A percentile compares a stretch with the other conserved stretches of the same genome.
These are phyloP conservation scores for Lophura nycthemera DNA, from an alignment of 2,113 vertebrate species.

Conservation along the genomic window DNA sequence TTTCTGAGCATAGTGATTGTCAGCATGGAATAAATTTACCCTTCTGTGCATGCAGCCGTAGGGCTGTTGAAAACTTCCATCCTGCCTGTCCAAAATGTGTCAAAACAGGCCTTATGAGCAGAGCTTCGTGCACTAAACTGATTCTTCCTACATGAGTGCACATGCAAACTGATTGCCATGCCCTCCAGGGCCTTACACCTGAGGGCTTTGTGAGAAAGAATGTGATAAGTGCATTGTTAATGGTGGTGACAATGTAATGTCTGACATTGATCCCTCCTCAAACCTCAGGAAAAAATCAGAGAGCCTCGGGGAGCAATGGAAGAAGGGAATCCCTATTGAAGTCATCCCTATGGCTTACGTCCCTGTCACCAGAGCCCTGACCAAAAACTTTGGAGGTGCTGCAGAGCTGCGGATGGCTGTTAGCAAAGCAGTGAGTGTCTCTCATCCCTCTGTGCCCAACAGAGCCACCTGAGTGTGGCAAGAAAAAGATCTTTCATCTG, in stretches of 20 bases:
- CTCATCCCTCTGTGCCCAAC: background rate
- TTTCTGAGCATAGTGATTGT: background rate
- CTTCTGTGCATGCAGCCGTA: background rate
- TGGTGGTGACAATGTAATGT: background rate
- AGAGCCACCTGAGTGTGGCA: accelerated
- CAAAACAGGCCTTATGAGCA: background rate
- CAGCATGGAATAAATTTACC: background rate
- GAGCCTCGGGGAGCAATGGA: constrained; percentile 93
- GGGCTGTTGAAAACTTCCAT: background rate
- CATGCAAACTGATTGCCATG: background rate
- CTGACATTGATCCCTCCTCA: background rate
- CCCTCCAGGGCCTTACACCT: background rate
- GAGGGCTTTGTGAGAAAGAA: background rate
- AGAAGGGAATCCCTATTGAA: constrained; percentile 94
- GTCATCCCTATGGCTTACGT: constrained; percentile 97
- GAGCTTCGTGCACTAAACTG: background rate
- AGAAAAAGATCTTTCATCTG: background rate
- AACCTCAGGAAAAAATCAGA: constrained; percentile 89
- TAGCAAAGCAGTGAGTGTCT: constrained; percentile 90
- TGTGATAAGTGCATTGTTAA: background rate
- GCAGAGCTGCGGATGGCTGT: constrained; percentile 92
- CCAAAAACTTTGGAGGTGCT: constrained; percentile 84
- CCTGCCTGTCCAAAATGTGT: background rate
- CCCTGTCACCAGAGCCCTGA: constrained; percentile 86
- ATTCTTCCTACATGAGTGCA: background rate